Evolutionary conservation across 2,888 invertebrate genomes (phyloP).

Genomic region (Oscheius sp.): DNA sequence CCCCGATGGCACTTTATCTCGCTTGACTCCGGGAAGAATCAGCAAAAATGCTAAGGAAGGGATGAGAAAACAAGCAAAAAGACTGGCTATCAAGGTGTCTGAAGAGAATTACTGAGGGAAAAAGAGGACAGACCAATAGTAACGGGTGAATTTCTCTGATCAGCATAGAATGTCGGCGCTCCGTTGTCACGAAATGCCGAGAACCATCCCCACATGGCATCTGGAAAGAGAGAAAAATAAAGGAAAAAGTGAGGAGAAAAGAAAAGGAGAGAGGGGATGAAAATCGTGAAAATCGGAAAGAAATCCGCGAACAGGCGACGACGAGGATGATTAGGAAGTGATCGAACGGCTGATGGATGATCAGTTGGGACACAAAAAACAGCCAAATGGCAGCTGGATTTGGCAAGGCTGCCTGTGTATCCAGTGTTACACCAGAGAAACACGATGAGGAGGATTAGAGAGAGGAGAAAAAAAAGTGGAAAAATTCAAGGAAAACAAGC

Average conservation of each 20-base stretch:
- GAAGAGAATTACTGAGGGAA: not conserved
- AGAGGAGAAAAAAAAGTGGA: not conserved
- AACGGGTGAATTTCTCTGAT: slow-evolving; percentile 89
- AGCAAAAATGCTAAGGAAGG: slow-evolving; percentile 85
- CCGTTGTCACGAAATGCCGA: slow-evolving; percentile 96
- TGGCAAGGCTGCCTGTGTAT: too few relatives aligned
- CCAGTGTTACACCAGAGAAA: too few relatives aligned
- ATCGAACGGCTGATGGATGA: slow-evolving; percentile 18
- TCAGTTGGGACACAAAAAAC: not conserved
- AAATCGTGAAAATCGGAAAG: slow-evolving; percentile 20
- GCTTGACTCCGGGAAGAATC: slow-evolving; percentile 86
- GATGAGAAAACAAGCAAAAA: slow-evolving; percentile 38
- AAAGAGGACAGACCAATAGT: slow-evolving; percentile 81
- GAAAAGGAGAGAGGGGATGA: not conserved
- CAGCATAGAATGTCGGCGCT: slow-evolving; percentile 93
- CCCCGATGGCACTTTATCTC: slow-evolving; percentile 72
- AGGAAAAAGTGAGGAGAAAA: not conserved
- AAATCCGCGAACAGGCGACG: slow-evolving; percentile 10
- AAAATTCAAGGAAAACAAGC: not conserved
- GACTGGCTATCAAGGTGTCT: slow-evolving; percentile 36
- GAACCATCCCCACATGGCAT: slow-evolving; percentile 84
- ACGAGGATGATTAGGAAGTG: slow-evolving; percentile 12
- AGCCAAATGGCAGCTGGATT: not conserved
- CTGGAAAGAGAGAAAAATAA: not conserved
- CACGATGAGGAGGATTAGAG: not conserved